These are phyloP conservation scores for Crematogaster levior DNA, from an alignment of 2,888 invertebrate species.

Conservation along the genomic window DNA sequence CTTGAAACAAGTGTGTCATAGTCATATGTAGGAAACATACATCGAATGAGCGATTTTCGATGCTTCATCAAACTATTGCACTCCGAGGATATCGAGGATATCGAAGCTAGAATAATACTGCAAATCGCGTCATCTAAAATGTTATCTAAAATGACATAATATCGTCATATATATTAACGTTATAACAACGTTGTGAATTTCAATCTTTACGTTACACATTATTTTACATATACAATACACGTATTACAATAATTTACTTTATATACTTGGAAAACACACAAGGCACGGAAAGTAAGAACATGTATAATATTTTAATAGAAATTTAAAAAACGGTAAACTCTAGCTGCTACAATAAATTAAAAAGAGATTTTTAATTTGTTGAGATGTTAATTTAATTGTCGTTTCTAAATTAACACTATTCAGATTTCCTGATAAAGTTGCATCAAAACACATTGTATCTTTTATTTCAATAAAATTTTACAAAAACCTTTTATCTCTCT, in stretches of 20 bases:
- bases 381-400: not conserved
- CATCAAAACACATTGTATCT: not conserved
- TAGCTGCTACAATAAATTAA: not conserved
- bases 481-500: not conserved
- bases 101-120: not conserved
- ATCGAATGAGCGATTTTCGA: not conserved
- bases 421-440: not conserved
- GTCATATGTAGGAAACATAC: not conserved
- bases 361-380: not conserved
- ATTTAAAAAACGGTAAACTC: not conserved
- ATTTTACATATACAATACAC: not conserved
- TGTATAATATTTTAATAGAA: not conserved
- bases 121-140: not conserved
- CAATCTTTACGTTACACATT: not conserved
- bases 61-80: not conserved
- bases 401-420: not conserved
- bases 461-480: not conserved
- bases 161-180: not conserved
- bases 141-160: not conserved
- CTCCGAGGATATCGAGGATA: not conserved
- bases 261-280: not conserved
- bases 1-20: not conserved
- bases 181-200: not conserved
- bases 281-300: not conserved
- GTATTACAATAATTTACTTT: not conserved